Percentiles rank a stretch among this genome's conserved stretches.
phyloP scores from a whole-genome alignment of 1,140 invertebrate genomes.

The Riptortus pedestris region DNA sequence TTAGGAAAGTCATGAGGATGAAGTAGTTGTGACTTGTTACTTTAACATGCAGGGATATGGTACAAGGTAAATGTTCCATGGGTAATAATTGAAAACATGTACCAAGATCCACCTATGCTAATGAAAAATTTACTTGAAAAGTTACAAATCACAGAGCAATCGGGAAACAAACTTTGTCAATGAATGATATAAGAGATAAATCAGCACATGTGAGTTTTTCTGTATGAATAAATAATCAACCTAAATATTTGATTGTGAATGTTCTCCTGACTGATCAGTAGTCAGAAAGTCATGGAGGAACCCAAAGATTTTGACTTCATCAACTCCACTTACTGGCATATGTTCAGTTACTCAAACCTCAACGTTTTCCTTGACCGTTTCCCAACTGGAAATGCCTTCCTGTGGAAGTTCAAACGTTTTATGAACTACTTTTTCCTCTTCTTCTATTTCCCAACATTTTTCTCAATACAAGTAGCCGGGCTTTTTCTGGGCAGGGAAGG shows the following conservation, averaged over 20 bases:
- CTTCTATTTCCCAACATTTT: not conserved
- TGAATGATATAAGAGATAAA: not conserved
- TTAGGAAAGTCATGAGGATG: too few relatives aligned
- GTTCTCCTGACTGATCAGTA: not conserved
- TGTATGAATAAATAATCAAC: not conserved
- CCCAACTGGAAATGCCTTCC: not conserved
- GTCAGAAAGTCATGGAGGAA: not conserved
- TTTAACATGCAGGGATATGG: too few relatives aligned
- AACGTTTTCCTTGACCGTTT: not conserved
- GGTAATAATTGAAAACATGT: too few relatives aligned
- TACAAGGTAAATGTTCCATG: too few relatives aligned
- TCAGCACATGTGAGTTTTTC: not conserved
- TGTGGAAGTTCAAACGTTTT: not conserved
- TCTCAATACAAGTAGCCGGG: not conserved
- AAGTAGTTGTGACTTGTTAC: too few relatives aligned
- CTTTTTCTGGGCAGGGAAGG: not conserved
- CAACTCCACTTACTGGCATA: not conserved
- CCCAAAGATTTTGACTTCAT: not conserved
- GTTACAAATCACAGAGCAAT: too few relatives aligned
- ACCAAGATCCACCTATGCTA: too few relatives aligned
- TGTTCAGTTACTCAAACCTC: constrained; percentile 5
- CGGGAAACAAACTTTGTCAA: too few relatives aligned
- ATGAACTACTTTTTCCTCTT: not conserved
- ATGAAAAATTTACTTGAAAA: too few relatives aligned
- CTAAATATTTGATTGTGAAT: not conserved